Evolutionary conservation across 2,113 vertebrate species (phyloP).

Genomic region (human): GRCh38 chr6:130909001-130909500

Average conservation of each 20-base stretch:
- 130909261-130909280: neutral
- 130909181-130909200: neutral
- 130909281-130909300: neutral
- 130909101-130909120: neutral
- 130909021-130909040: neutral
- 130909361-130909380: too few relatives aligned
- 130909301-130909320: neutral
- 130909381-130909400: neutral
- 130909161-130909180: neutral
- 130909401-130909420: neutral
- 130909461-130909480: neutral
- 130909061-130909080: neutral
- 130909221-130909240: neutral
- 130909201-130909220: neutral
- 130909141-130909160: neutral
- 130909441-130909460: neutral
- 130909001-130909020: neutral
- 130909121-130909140: neutral
- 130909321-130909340: neutral
- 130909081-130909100: neutral
- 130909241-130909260: neutral
- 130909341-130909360: neutral
- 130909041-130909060: neutral
- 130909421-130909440: neutral
- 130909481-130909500: slow-evolving; percentile 6